Evolutionary conservation across 2,797 vertebrate genomes (phyloP).

Genomic region (Poeciliopsis turneri): DNA sequence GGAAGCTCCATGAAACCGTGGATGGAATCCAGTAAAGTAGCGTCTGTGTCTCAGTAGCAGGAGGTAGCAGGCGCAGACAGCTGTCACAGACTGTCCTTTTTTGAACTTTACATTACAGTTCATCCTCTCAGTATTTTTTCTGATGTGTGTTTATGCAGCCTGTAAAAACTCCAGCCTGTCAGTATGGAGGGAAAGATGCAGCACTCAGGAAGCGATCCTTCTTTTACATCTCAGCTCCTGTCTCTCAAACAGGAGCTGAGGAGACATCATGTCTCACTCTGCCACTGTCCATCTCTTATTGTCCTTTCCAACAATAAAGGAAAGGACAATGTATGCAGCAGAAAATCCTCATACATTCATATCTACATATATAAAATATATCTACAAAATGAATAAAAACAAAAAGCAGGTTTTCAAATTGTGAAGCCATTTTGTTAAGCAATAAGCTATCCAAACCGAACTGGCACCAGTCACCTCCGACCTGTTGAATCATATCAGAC

Average conservation of each 20-base stretch:
- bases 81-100: conserved; percentile 7
- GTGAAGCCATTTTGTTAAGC: too few species aligned
- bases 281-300: not conserved
- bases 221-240: conserved; percentile 1
- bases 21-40: too few species aligned
- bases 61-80: not conserved
- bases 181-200: not conserved
- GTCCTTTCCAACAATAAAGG: not conserved
- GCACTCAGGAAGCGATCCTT: not conserved
- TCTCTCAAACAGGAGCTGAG: not conserved
- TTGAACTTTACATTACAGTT: not conserved
- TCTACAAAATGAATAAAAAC: not conserved
- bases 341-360: not conserved
- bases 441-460: too few species aligned
- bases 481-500: too few species aligned
- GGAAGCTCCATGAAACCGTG: not conserved
- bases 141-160: not conserved
- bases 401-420: not conserved
- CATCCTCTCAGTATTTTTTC: not conserved
- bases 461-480: too few species aligned
- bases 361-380: not conserved
- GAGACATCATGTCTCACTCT: not conserved
- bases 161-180: conserved; percentile 3
- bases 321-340: not conserved
- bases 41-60: not conserved